Base-by-base conservation (phyloP, 2,797 vertebrate genomes). In the Rhynchotus rufescens region DNA sequence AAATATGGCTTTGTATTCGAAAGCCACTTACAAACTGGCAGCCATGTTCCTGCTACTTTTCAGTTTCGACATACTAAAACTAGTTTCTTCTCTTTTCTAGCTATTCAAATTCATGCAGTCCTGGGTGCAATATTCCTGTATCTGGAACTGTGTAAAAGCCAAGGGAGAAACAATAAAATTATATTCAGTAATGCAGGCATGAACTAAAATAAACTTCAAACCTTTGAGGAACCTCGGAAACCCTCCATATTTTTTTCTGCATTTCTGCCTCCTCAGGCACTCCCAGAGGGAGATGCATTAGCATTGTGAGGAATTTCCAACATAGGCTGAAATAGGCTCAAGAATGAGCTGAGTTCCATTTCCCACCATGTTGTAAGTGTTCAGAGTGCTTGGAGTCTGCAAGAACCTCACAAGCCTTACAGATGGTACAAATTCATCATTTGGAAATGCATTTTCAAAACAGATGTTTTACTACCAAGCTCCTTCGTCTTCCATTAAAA, bases 391-490 rank as follows among this genome's bases (percentile, higher is more conserved):
- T 61, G 62, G 38, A 83, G 78, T 12, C 88, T 86, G 66, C 51
- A 86, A 80, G 30, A 47, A 51, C 73, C 60, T 84, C 13, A 25
- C 77, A 89, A 74, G 74, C 77, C 36, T 80, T 32, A 72, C 30
- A 86, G 47, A 86, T 52, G 59, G 65, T 52, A 69, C 16, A 54
- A 62, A 82, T 75, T 86, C 65, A 75, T 77, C 19, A 32, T 38
- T 72, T 80, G 69, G 25, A 91, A 92, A 92, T 49, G 45, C 3
- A 60, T 61, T 89, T 94, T 89, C 66, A 78, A 80, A 93, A 72
- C 86, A 80, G 51, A 78, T 69, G 56, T 73, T 87, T 86, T 67
- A 77, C 40, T 22, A 60, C 47, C 21, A n/a, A 84, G 0, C 40
- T 75, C n/a, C 34, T 32, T 28, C 72, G 25, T 9, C 60, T 68